These are phyloP conservation scores for Lycaon pictus DNA, from an alignment of 2,113 vertebrate species.

Conservation along the genomic window DNA sequence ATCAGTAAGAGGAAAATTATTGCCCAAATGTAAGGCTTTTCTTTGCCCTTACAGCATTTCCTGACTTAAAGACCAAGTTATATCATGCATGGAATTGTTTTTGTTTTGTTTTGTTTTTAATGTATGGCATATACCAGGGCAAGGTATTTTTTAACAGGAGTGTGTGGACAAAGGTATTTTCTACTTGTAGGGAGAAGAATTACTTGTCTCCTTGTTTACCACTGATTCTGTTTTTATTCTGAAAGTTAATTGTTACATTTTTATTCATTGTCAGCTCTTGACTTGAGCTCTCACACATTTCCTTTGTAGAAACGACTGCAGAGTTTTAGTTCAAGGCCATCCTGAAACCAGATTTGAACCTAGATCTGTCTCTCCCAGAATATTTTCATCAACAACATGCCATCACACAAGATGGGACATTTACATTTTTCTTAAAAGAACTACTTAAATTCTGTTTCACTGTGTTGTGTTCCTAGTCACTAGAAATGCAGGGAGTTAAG, in stretches of 20 bases:
- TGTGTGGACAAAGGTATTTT: constrained; percentile 37
- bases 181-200: not conserved
- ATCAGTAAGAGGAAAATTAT: constrained; percentile 77
- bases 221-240: constrained; percentile 16
- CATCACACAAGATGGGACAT: constrained; percentile 31
- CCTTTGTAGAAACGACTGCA: not conserved
- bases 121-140: not conserved
- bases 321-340: not conserved
- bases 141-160: not conserved
- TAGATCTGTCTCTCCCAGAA: not conserved
- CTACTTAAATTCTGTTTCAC: not conserved
- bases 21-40: constrained; percentile 79
- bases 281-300: constrained; percentile 30
- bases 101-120: constrained; percentile 4
- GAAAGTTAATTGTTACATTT: constrained; percentile 52
- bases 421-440: constrained; percentile 18
- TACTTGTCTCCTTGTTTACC: not conserved
- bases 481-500: constrained; percentile 28
- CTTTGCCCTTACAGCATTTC: constrained; percentile 63
- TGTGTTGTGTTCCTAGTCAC: constrained; percentile 1
- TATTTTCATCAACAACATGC: not conserved
- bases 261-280: constrained; percentile 6
- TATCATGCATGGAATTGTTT: constrained; percentile 38
- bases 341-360: constrained; percentile 46
- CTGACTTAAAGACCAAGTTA: constrained; percentile 27